phyloP scores from a whole-genome alignment of 2,797 vertebrate species.

The Helicolenus hilgendorfi region DNA sequence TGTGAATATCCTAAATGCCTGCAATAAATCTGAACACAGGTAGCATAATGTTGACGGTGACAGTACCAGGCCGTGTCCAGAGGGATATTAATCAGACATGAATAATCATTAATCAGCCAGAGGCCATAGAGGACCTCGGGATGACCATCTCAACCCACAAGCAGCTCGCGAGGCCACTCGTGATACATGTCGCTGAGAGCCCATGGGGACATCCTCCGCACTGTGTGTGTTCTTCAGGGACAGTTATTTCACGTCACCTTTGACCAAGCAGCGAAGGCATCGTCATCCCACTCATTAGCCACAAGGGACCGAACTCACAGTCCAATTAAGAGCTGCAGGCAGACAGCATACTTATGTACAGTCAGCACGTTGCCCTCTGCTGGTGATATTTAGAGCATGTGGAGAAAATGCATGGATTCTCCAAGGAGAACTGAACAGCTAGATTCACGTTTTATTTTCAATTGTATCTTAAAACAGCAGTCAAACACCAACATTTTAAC shows the following conservation, averaged over 20 bases:
- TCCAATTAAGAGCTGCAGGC: not conserved
- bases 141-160: not conserved
- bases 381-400: not conserved
- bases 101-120: not conserved
- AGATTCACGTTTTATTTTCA: not conserved
- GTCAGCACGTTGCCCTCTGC: not conserved
- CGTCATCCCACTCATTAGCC: not conserved
- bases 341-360: not conserved
- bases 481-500: not conserved
- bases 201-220: not conserved
- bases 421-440: not conserved
- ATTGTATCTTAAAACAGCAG: not conserved
- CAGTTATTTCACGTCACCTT: not conserved
- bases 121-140: not conserved
- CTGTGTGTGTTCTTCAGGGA: not conserved
- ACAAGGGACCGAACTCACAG: not conserved
- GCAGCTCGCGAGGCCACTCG: not conserved
- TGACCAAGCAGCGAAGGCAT: not conserved
- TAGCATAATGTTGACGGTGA: not conserved
- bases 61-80: not conserved
- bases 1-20: not conserved
- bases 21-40: not conserved
- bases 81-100: not conserved
- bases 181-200: not conserved
- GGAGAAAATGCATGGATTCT: not conserved